Evolutionary conservation across 2,113 vertebrate genomes (phyloP), one percentile per base, ranked within the genome.

Genomic region (Myocastor coypus): DNA sequence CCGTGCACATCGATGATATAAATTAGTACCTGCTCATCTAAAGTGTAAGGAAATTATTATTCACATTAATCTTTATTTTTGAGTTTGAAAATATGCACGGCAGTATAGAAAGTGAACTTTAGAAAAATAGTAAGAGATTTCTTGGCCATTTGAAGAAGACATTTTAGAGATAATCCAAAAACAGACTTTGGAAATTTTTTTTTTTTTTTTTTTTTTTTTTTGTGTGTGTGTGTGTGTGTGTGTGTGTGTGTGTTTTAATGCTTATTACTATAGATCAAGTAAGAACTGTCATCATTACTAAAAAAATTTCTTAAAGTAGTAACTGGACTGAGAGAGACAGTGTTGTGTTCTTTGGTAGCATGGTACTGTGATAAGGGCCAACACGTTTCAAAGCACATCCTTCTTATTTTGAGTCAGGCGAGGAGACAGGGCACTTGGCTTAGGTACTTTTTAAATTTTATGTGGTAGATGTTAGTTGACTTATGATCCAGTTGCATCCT

Each of bases 341-440:
- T 37, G 30, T 0, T 14, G 4, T 2, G 0, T 1, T 0, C 0
- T 8, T 5, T 11, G 3, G 17, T 13, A 89, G 32, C 61, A 22
- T 63, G 30, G 34, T 6, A 17, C 6, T 42, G 34, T 26, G 69
- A 96, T 42, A 7, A 89, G 80, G n/a, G 0, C 63, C 1, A 3
- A 3, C 26, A 19, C 1, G 13, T 0, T n/a, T 50, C n/a, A 20
- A 69, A 87, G 83, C 22, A 8, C 11, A 5, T 28, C 86, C 85
- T 19, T 24, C 59, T 83, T 16, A 9, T 75, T 89, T 80, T 89
- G 59, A 34, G 17, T 83, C 57, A 10, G 11, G 13, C 61, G 73
- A 66, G 9, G 83, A 75, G 2, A 22, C 59, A 1, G 14, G 14
- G 5, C 3, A 26, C 1, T 24, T 16, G 19, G 63, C 32, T 91